phyloP scores from a whole-genome alignment of 2,888 invertebrate species.

The Eretmocerus hayati region DNA sequence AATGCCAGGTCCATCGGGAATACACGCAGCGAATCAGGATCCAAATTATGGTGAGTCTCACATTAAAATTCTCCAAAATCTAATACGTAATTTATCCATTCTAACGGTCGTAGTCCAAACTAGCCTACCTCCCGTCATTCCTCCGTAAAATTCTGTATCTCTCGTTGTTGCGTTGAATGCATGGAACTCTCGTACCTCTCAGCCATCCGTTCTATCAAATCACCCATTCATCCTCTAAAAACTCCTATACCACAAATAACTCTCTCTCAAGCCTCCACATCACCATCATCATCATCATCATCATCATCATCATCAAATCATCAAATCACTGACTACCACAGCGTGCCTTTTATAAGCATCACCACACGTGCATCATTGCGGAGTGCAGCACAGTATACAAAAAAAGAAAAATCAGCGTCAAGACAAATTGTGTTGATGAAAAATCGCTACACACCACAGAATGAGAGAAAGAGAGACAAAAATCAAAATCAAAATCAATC shows the following conservation, averaged over 20 bases:
- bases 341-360: background rate
- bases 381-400: conserved; percentile 9
- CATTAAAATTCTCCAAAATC: background rate
- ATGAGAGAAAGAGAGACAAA: conserved; percentile 11
- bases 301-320: background rate
- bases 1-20: conserved; percentile 80
- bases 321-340: background rate
- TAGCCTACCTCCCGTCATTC: conserved; percentile 43
- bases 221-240: background rate
- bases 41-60: conserved; percentile 69
- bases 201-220: conserved; percentile 17
- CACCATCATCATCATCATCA: background rate
- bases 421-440: conserved; percentile 3
- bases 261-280: too few relatives aligned
- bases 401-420: conserved; percentile 5
- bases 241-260: too few relatives aligned
- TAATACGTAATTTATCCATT: conserved; percentile 21
- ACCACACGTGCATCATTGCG: too few relatives aligned
- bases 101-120: conserved; percentile 42
- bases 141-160: conserved; percentile 41
- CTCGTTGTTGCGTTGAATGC: conserved; percentile 47
- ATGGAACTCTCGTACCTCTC: conserved; percentile 48
- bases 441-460: background rate
- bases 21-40: conserved; percentile 64
- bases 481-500: conserved; percentile 15